Base-by-base conservation (phyloP, 1,140 invertebrate species). In the Propsilocerus akamusi region DNA sequence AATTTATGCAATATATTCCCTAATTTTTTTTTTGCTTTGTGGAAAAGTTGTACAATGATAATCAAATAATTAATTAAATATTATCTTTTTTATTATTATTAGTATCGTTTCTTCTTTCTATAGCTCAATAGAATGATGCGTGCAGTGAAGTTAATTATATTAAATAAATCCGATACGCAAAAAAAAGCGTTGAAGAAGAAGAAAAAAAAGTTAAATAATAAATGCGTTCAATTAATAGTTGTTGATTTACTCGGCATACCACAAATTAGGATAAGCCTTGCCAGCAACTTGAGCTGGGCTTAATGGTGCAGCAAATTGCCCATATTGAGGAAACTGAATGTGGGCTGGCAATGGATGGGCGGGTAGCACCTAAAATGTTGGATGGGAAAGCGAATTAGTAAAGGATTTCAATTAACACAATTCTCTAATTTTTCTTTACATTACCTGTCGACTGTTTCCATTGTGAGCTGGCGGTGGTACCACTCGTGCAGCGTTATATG, bases 401-500 rank as follows among this genome's bases (percentile, higher is more conserved):
- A 10, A 6, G 17, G 10, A 25, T 6, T 12, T 17, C 10, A 17
- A 25, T 22, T 4, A 6, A 7, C 17, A 25, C 2, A 7, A 47
- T 10, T 25, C 12, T 12, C 12, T n/a, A 32, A 34, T 37, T n/a
- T 50, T 7, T 14, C 7, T 37, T 11, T 32, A 49, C 17, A 34
- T 25, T 51, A 88, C 77, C 54, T 86, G 82, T 56, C 84, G 70
- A 53, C 83, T 82, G 58, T 80, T 84, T 58, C 81, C 80, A 67
- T 90, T 86, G 66, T 89, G 86, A 26, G 86, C 86, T 52, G 86
- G 86, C 51, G 84, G 81, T 52, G 82, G 79, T 53, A 83, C 74
- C 41, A 80, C 81, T 53, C 82, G 75, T 17, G 34, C 17, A 20
- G 17, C 14, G 63, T 76, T 82, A 63, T 68, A 73, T 62, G 55